Evolutionary conservation across 2,113 vertebrate genomes (phyloP).

Genomic region (Calyptomena viridis): DNA sequence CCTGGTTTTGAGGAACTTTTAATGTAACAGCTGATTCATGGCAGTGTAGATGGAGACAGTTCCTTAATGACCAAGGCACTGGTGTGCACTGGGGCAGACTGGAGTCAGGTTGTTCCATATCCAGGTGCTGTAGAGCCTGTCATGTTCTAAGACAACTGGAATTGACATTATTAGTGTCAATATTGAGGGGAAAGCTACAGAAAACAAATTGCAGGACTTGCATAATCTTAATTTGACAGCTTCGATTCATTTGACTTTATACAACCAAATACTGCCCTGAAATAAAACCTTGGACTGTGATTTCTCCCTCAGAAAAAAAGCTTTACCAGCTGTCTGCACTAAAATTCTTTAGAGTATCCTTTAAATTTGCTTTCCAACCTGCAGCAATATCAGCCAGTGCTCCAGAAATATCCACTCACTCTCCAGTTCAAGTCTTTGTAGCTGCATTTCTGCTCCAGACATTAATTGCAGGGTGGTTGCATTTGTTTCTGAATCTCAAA

Average conservation of each 20-base stretch:
- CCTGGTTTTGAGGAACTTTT: background rate
- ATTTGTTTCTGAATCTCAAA: background rate
- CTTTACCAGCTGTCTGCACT: background rate
- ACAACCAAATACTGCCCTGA: background rate
- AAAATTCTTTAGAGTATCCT: background rate
- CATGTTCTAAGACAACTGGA: background rate
- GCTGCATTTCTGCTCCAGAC: background rate
- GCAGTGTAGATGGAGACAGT: too few relatives aligned
- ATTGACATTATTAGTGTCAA: background rate
- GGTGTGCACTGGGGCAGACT: background rate
- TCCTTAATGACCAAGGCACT: too few relatives aligned
- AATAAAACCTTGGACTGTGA: background rate
- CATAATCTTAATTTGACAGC: background rate
- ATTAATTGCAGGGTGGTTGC: background rate
- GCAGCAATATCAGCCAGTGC: background rate
- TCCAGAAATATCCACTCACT: background rate
- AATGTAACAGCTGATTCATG: background rate
- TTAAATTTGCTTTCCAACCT: background rate
- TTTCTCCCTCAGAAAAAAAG: background rate
- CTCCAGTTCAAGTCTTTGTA: background rate
- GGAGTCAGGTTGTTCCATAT: background rate
- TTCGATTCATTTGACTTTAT: background rate
- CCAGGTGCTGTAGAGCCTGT: background rate
- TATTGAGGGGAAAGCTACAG: background rate
- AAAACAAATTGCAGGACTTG: background rate